Base-by-base conservation (phyloP, 2,888 invertebrate species). In the Drosophila neutralis region DNA sequence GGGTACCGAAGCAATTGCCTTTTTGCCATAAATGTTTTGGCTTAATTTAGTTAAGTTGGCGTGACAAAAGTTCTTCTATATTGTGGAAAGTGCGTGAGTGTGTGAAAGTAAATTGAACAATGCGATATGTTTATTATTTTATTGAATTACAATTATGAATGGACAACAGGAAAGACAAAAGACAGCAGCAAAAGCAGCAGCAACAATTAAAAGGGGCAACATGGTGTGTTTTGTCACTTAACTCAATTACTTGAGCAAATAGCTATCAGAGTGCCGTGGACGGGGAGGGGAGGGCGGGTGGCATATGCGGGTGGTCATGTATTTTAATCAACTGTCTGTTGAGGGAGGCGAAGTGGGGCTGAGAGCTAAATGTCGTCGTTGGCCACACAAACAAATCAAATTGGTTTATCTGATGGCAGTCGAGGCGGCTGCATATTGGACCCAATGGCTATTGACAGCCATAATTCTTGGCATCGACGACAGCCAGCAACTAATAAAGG, bases 41-140 rank as follows among this genome's bases (percentile, higher is more conserved):
- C 89, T 86, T 90, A 90, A 85, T 85, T 85, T 90, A 89, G 82
- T 89, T 83, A 89, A 90, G 85, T 86, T 85, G 61, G 70, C 87
- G 89, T 89, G 83, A 78, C 87, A 75, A 74, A 88, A 84, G 67
- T 76, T 85, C 73, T 76, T 85, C 72, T 69, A 40, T 53, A 66
- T 67, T 71, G 56, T 76, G 62, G 69, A 67, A 69, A 87, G 76
- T 82, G 90, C 15, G 33, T 54, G 54, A 36, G 75, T 85, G 88
- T 75, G 84, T 82, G 75, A 75, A 84, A 84, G 78, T 82, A 85
- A 85, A 89, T 89, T 86, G 83, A 89, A 77, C 89, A 76, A 85
- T 79, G 73, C 75, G 78, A 88, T 86, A 86, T 88, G 80, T 89
- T 89, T 86, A 89, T 86, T 86, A 90, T 86, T 86, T 86, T 89